phyloP scores from a whole-genome alignment of 2,888 invertebrate species.

The Agrochola macilenta region DNA sequence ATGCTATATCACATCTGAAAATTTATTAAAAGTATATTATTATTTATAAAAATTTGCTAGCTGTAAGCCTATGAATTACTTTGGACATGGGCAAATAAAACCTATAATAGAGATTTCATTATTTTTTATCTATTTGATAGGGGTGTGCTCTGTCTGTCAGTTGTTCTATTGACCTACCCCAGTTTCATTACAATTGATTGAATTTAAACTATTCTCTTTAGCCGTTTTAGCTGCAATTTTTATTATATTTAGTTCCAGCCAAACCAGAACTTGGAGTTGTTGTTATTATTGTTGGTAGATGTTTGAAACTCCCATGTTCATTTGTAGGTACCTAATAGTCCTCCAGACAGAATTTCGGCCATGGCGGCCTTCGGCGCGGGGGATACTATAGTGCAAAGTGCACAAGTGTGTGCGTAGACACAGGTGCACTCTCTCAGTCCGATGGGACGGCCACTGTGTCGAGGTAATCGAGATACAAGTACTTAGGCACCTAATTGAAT shows the following conservation, averaged over 20 bases:
- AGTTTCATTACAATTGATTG: not conserved
- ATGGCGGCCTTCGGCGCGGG: not conserved
- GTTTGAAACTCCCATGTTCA: not conserved
- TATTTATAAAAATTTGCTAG: not conserved
- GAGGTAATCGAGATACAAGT: not conserved
- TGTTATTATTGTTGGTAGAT: not conserved
- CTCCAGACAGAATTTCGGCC: too few relatives aligned
- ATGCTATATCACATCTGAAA: slow-evolving; percentile 69
- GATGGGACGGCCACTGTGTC: not conserved
- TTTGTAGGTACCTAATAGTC: not conserved
- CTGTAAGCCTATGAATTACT: not conserved
- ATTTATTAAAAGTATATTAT: slow-evolving; percentile 32
- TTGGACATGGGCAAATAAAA: not conserved
- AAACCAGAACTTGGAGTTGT: not conserved
- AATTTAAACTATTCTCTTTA: not conserved
- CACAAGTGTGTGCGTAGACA: not conserved
- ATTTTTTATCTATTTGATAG: not conserved
- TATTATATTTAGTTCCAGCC: too few relatives aligned
- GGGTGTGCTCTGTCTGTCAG: not conserved
- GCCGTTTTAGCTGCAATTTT: not conserved
- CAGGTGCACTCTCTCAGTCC: not conserved
- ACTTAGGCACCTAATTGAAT: too few relatives aligned
- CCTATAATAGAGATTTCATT: not conserved
- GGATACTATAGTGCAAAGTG: not conserved
- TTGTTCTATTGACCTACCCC: not conserved